Conservation (phyloP, 2,113 vertebrate genomes). For the Tachysurus vachellii region DNA sequence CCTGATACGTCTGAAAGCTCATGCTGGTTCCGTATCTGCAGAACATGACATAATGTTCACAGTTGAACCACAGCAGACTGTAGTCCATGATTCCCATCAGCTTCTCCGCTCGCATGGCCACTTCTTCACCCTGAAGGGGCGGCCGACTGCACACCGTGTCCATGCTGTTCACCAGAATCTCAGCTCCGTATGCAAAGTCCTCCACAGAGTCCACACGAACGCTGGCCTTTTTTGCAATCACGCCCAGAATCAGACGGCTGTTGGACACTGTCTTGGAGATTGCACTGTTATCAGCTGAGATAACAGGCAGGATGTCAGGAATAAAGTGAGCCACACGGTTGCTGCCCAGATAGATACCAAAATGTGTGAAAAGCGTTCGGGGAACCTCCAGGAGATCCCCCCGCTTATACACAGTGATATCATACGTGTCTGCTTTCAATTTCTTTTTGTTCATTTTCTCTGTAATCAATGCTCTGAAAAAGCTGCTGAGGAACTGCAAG, state of each 20-base stretch:
- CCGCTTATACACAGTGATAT: slow-evolving; percentile 76
- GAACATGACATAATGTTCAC: slow-evolving; percentile 96
- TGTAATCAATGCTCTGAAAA: slow-evolving; percentile 53
- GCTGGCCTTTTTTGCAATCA: slow-evolving; percentile 81
- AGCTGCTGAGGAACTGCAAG: slow-evolving; percentile 54
- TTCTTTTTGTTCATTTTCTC: neutral
- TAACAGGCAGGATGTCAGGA: slow-evolving; percentile 86
- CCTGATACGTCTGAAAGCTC: slow-evolving; percentile 94
- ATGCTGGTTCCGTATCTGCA: slow-evolving; percentile 86
- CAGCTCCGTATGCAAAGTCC: slow-evolving; percentile 89
- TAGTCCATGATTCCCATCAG: slow-evolving; percentile 82
- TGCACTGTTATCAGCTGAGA: slow-evolving; percentile 72
- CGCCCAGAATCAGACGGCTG: slow-evolving; percentile 85
- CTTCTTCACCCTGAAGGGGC: slow-evolving; percentile 81
- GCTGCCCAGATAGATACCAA: slow-evolving; percentile 91
- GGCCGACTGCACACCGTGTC: slow-evolving; percentile 79
- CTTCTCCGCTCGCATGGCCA: slow-evolving; percentile 84
- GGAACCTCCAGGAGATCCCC: slow-evolving; percentile 91
- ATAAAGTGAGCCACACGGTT: slow-evolving; percentile 92
- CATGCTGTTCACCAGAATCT: slow-evolving; percentile 87
- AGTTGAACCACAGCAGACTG: slow-evolving; percentile 97
- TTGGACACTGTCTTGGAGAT: slow-evolving; percentile 86
- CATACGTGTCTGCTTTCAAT: slow-evolving; percentile 60
- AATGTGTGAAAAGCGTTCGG: slow-evolving; percentile 89
- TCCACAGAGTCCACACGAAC: slow-evolving; percentile 88